Conservation (phyloP, 1,140 invertebrate genomes). For the Mactra quadrangularis region DNA sequence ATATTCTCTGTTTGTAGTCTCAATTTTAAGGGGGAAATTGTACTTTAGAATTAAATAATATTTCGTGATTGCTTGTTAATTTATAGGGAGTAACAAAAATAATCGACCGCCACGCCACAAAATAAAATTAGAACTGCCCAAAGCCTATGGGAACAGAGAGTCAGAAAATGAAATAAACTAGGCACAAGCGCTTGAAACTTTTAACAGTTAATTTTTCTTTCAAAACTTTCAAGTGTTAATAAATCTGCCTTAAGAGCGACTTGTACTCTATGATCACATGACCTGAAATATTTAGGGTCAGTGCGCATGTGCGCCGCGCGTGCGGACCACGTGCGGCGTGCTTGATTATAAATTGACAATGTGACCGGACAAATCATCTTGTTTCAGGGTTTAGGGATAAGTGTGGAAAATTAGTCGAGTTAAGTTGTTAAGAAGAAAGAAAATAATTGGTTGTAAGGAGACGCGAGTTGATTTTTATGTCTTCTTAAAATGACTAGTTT, state of each 20-base stretch:
- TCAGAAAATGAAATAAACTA: too few relatives aligned
- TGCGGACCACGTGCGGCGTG: conserved; percentile 57
- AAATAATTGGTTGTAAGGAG: conserved; percentile 43
- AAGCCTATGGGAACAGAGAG: too few relatives aligned
- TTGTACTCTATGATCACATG: conserved; percentile 55
- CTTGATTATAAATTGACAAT: conserved; percentile 56
- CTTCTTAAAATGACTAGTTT: conserved; percentile 40
- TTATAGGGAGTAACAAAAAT: too few relatives aligned
- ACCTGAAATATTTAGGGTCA: conserved; percentile 44
- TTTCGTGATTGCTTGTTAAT: too few relatives aligned
- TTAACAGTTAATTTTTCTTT: conserved; percentile 23
- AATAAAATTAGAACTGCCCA: too few relatives aligned
- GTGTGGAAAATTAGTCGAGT: conserved; percentile 60
- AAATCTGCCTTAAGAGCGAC: conserved; percentile 17
- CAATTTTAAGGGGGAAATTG: too few relatives aligned
- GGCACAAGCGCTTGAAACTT: too few relatives aligned
- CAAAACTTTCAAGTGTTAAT: conserved; percentile 51
- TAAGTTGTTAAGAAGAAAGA: conserved; percentile 53
- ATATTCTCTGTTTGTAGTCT: too few relatives aligned
- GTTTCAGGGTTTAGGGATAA: conserved; percentile 52
- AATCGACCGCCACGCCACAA: too few relatives aligned
- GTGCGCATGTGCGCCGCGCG: conserved; percentile 48
- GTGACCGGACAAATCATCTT: conserved; percentile 51
- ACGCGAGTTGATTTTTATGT: conserved; percentile 18
- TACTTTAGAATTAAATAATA: too few relatives aligned